Evolutionary conservation across 1,140 invertebrate genomes (phyloP), one percentile per base, ranked within the genome.

Genomic region (Drosophila carrolli): DNA sequence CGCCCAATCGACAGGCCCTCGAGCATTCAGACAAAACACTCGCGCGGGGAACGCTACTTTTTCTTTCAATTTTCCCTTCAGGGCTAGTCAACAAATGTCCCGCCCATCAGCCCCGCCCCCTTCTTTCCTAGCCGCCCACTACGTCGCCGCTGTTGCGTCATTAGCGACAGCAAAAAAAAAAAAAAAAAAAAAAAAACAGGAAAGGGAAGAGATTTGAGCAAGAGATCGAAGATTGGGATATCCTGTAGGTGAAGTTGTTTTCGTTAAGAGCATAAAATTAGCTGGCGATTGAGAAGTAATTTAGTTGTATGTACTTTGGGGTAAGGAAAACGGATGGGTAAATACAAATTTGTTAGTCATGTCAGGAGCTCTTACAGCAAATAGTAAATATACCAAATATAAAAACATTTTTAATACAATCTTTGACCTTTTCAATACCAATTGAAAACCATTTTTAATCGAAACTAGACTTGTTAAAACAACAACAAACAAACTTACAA

Each of bases 21-120:
- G 82, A 81, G 81, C 81, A 78, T 78, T 86, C 74, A 78, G 63
- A 78, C 63, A 78, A 60, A 67, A 72, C 65, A 75, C 83, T 86
- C 66, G 63, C 50, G 78, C 65, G 35, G 56, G 40, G 47, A 51
- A 43, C 7, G 61, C 41, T 55, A 68, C 63, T 75, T 70, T 70
- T 83, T 48, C 38, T 57, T 81, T 59, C 75, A 75, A 86, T 79
- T 86, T 75, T 88, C 38, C 59, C 82, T 82, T 61, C 55, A 76
- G 78, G 78, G 78, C 78, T 62, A 86, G 81, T 84, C 81, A 84
- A 80, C 81, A 84, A 84, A 75, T 79, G 61, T 72, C 44, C 48
- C 16, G 38, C 29, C 47, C 63, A 14, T 13, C 47, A 9, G 13
- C n/a, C 27, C 10, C 27, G 8, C 13, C 37, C 27, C 19, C 32